Percentiles rank a stretch among this genome's conserved stretches.
phyloP scores from a whole-genome alignment of 2,888 invertebrate species.

The Leptinotarsa peninsularis region DNA sequence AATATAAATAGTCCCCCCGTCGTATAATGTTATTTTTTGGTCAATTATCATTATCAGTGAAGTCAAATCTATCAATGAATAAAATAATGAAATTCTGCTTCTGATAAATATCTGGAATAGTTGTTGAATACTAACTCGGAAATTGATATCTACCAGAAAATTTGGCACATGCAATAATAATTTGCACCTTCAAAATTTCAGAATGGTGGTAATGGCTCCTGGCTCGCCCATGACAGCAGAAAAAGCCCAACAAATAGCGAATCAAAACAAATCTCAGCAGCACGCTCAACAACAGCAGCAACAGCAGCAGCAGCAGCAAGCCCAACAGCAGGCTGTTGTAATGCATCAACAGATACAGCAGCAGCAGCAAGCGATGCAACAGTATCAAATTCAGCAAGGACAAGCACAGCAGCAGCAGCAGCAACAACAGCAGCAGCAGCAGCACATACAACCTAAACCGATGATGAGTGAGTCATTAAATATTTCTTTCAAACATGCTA shows the following conservation, averaged over 20 bases:
- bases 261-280: slow-evolving; percentile 64
- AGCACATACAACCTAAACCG: slow-evolving; percentile 70
- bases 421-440: slow-evolving; percentile 60
- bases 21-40: too few relatives aligned
- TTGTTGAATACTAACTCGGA: background rate
- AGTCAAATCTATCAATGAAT: too few relatives aligned
- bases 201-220: slow-evolving; percentile 71
- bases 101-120: too few relatives aligned
- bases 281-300: slow-evolving; percentile 68
- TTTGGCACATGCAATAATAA: background rate
- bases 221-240: slow-evolving; percentile 71
- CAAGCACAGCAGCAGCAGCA: slow-evolving; percentile 59
- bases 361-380: slow-evolving; percentile 62
- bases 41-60: too few relatives aligned
- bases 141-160: background rate
- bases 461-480: slow-evolving; percentile 68
- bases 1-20: too few relatives aligned
- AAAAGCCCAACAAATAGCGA: slow-evolving; percentile 69
- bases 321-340: slow-evolving; percentile 65
- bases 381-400: slow-evolving; percentile 63
- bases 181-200: slow-evolving; percentile 52
- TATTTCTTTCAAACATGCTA: background rate
- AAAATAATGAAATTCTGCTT: too few relatives aligned
- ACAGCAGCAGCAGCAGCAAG: slow-evolving; percentile 62
- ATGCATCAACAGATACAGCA: slow-evolving; percentile 57